These are phyloP conservation scores for Dynastes maya DNA, from an alignment of 2,888 invertebrate genomes.

Conservation along the genomic window DNA sequence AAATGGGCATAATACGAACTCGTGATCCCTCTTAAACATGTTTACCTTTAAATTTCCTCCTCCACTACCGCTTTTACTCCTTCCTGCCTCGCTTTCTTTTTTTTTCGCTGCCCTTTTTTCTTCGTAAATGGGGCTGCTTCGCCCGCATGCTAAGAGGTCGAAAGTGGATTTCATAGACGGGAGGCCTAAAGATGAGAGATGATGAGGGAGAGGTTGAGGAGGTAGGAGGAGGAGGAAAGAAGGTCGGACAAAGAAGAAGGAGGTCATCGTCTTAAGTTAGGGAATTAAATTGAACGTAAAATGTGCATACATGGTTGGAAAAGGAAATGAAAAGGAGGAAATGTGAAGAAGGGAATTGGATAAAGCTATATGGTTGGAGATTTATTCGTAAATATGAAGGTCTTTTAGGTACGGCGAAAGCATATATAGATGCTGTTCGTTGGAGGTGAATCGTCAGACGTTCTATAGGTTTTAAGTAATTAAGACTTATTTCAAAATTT, in stretches of 20 bases:
- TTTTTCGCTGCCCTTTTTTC: neutral
- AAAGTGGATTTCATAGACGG: neutral
- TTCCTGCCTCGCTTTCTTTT: neutral
- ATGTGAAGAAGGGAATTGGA: neutral
- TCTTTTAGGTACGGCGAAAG: too few species aligned
- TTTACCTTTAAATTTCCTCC: constrained; percentile 32
- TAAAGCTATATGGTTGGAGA: neutral
- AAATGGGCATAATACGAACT: constrained; percentile 31
- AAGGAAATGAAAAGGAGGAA: neutral
- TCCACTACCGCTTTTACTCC: neutral
- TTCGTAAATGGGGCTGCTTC: neutral
- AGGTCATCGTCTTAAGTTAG: too few species aligned
- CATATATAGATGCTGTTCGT: too few species aligned
- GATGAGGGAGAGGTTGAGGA: too few species aligned
- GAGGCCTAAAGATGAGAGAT: neutral
- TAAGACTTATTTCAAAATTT: too few species aligned
- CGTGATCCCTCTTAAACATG: constrained; percentile 34
- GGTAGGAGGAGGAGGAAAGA: too few species aligned
- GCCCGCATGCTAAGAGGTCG: constrained; percentile 8
- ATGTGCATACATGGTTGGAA: neutral
- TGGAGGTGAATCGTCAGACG: too few species aligned
- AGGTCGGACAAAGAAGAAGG: too few species aligned
- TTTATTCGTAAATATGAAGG: too few species aligned
- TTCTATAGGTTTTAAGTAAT: too few species aligned
- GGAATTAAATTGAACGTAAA: neutral